Conservation (phyloP, 2,797 vertebrate species). For the Darevskia mixta region DNA sequence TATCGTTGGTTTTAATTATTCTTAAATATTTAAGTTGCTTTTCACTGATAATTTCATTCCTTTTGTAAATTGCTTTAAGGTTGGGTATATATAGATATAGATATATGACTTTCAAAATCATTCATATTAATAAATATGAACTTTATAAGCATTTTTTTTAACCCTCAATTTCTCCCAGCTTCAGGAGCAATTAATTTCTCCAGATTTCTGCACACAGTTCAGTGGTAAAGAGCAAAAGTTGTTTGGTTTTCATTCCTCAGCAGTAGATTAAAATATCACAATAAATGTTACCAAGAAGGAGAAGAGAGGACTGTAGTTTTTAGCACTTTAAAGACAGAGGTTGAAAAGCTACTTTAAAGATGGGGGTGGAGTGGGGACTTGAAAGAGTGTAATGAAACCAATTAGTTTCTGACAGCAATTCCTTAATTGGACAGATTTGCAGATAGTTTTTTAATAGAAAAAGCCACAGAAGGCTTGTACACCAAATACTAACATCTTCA, state of each 20-base stretch:
- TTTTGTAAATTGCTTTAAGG: background rate
- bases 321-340: constrained; percentile 36
- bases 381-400: constrained; percentile 6
- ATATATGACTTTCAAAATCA: constrained; percentile 55
- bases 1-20: no score
- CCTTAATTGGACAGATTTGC: constrained; percentile 33
- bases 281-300: constrained; percentile 63
- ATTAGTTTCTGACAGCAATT: constrained; percentile 33
- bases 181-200: constrained; percentile 55
- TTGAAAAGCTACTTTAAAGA: constrained; percentile 47
- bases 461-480: constrained; percentile 47
- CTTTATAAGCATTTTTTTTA: constrained; percentile 59
- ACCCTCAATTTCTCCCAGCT: constrained; percentile 52
- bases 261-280: constrained; percentile 68
- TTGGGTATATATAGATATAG: no score
- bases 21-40: no score
- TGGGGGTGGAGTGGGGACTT: background rate
- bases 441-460: constrained; percentile 31
- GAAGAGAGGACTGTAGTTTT: constrained; percentile 37
- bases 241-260: constrained; percentile 59
- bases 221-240: constrained; percentile 48
- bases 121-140: constrained; percentile 59
- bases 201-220: constrained; percentile 43
- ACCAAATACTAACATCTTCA: constrained; percentile 26
- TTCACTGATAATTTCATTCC: no score